Base-by-base conservation (phyloP, 1,140 invertebrate genomes). In the Sycophaga agraensis region DNA sequence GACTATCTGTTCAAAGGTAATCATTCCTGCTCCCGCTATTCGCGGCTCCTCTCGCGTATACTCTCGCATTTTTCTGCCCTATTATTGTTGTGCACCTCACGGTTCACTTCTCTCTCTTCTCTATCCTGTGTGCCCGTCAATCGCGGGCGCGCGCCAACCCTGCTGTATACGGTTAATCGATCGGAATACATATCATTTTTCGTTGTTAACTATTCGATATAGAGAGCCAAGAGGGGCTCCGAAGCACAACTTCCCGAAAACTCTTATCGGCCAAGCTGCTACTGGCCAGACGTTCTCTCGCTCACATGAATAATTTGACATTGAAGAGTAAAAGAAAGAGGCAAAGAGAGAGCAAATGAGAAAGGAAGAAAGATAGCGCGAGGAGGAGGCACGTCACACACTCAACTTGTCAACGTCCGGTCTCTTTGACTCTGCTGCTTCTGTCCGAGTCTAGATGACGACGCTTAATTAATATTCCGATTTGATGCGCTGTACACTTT, bases 1-100 rank as follows among this genome's bases (percentile, higher is more conserved):
- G 97, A 99, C 87, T 99, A 99, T 90, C 90, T 99, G 82, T 99
- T 99, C 85, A 99, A 99, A 96, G 97, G 97, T 98, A 88, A 84
- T 80, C 8, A 37, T 21, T 21, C 4, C 5, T 31, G 28, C 28
- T 31, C n/a, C n/a, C n/a, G n/a, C n/a, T n/a, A n/a, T n/a, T n/a
- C n/a, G n/a, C n/a, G n/a, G n/a, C n/a, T n/a, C n/a, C n/a, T n/a
- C n/a, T n/a, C n/a, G n/a, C n/a, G n/a, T n/a, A n/a, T n/a, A n/a
- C n/a, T n/a, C n/a, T n/a, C 5, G 43, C 3, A 26, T 8, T 31
- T 3, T 39, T 7, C 34, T 42, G 4, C 34, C 6, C 37, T 51
- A 24, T 51, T 24, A 37, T 51, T 51, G 4, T 21, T 16, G 12
- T 56, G 28, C 9, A 21, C 7, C 14, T 1, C 31, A n/a, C 40